A percentile compares a stretch with the other conserved stretches of the same genome.
Evolutionary conservation across 2,888 invertebrate species (phyloP).

Genomic region (Eudemis profundana): DNA sequence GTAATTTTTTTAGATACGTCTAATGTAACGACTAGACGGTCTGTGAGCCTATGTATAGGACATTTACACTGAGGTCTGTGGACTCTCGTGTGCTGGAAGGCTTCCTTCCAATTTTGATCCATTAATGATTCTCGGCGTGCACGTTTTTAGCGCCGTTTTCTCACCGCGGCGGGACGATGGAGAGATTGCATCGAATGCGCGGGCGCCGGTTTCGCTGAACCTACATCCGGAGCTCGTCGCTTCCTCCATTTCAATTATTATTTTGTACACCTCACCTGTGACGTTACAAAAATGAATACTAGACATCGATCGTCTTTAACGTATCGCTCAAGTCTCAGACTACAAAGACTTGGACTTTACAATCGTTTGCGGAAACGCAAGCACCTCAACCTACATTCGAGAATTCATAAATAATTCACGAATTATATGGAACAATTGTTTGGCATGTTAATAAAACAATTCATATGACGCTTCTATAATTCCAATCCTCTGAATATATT

Average conservation of each 20-base stretch:
- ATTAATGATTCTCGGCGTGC: slow-evolving; percentile 69
- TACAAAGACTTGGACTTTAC: slow-evolving; percentile 48
- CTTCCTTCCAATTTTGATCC: slow-evolving; percentile 62
- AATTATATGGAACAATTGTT: slow-evolving; percentile 67
- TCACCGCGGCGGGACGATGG: slow-evolving; percentile 63
- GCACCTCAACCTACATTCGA: slow-evolving; percentile 64
- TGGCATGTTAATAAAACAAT: slow-evolving; percentile 69
- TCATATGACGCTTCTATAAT: slow-evolving; percentile 71
- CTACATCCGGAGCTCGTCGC: slow-evolving; percentile 71
- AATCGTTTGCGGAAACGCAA: slow-evolving; percentile 48
- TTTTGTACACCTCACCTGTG: slow-evolving; percentile 44
- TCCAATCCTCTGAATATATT: slow-evolving; percentile 79
- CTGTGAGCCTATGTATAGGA: slow-evolving; percentile 7
- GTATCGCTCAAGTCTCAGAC: slow-evolving; percentile 43
- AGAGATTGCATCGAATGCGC: slow-evolving; percentile 71
- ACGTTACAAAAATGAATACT: neutral
- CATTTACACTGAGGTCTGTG: slow-evolving; percentile 19
- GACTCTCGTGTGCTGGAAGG: slow-evolving; percentile 40
- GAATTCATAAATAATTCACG: slow-evolving; percentile 69
- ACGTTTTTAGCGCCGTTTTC: slow-evolving; percentile 70
- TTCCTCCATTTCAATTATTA: slow-evolving; percentile 80
- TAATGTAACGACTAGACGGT: slow-evolving; percentile 21
- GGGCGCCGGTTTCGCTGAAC: slow-evolving; percentile 67
- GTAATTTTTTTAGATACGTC: slow-evolving; percentile 26
- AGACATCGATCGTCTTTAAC: neutral